Percentiles rank a stretch among this genome's conserved stretches.
Conservation (phyloP, 2,888 invertebrate genomes). For the Cenopis cana region DNA sequence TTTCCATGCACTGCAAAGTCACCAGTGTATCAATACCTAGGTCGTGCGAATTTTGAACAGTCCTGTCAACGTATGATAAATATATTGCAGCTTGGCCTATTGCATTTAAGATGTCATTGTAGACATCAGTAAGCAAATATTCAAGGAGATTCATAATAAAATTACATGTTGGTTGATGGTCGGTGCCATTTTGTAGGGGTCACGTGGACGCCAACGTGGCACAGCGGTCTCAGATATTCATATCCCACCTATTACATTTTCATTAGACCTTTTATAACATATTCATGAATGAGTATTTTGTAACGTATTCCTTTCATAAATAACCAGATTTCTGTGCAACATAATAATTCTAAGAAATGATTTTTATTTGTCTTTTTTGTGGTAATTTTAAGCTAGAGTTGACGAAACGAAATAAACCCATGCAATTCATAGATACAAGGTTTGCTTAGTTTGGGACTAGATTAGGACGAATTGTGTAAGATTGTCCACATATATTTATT, state of each 20-base stretch:
- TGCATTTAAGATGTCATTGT: conserved; percentile 51
- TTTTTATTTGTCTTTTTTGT: background rate
- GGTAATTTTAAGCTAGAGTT: background rate
- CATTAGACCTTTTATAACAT: conserved; percentile 61
- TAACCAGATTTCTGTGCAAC: conserved; percentile 50
- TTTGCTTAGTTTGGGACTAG: too few species aligned
- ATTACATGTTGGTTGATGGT: conserved; percentile 65
- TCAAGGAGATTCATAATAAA: conserved; percentile 75
- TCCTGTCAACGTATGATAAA: background rate
- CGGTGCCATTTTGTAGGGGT: conserved; percentile 60
- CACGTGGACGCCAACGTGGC: conserved; percentile 72
- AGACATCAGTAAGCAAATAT: conserved; percentile 52
- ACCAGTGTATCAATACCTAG: background rate
- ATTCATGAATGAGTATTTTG: conserved; percentile 58
- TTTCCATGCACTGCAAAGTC: conserved; percentile 1
- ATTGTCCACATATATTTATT: too few species aligned
- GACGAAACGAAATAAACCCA: too few species aligned
- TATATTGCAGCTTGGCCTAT: conserved; percentile 2
- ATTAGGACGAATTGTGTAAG: too few species aligned
- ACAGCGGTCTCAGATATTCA: conserved; percentile 60
- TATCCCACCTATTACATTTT: conserved; percentile 69
- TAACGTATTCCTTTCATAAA: conserved; percentile 55
- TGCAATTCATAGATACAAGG: too few species aligned
- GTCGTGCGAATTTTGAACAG: conserved; percentile 1
- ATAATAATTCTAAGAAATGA: background rate